Evolutionary conservation across 1,140 invertebrate species (phyloP).

Genomic region (Reticulitermes speratus): DNA sequence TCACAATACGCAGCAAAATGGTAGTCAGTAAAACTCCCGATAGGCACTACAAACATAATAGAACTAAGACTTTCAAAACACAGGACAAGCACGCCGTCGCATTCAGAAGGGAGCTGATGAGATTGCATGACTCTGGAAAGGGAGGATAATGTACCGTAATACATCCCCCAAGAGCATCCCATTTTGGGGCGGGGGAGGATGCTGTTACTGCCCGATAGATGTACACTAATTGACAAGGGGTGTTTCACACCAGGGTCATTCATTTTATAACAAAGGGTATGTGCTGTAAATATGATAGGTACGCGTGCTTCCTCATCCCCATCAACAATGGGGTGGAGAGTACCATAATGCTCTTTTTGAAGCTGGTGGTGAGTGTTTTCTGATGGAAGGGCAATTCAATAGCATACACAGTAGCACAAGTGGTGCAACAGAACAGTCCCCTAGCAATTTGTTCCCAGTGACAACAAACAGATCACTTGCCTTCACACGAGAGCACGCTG

Average conservation of each 20-base stretch:
- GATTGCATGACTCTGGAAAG: neutral
- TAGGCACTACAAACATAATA: neutral
- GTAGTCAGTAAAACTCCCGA: too few species aligned
- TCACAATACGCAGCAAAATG: too few species aligned
- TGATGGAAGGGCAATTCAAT: neutral
- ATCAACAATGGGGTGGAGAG: neutral
- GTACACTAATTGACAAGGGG: slow-evolving; percentile 10
- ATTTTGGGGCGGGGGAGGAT: too few species aligned
- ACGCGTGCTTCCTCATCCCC: neutral
- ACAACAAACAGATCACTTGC: neutral
- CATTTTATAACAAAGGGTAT: neutral
- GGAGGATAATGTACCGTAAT: slow-evolving; percentile 15
- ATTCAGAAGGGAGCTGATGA: neutral
- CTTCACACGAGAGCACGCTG: neutral
- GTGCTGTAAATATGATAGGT: neutral
- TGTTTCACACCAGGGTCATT: slow-evolving; percentile 14
- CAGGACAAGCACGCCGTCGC: neutral
- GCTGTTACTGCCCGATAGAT: neutral
- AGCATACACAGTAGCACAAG: neutral
- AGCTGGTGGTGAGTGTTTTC: neutral
- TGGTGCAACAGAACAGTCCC: neutral
- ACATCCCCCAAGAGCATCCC: neutral
- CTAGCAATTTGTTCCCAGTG: neutral
- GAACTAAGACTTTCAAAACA: neutral
- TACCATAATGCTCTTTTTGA: neutral